phyloP scores from a whole-genome alignment of 64 coral and sea anemone genomes.

The Montipora capricornis region DNA sequence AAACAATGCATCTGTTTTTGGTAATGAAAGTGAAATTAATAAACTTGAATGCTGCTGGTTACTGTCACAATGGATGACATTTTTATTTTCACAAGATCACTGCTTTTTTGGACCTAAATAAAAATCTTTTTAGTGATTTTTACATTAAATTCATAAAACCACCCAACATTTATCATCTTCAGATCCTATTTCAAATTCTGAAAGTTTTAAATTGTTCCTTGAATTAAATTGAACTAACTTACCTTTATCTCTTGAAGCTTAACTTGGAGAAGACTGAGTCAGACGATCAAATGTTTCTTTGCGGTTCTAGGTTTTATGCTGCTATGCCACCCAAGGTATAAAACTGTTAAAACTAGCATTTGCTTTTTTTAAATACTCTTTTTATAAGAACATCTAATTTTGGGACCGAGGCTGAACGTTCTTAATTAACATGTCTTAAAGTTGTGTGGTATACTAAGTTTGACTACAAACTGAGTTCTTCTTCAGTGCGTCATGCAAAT shows the following conservation, averaged over 20 bases:
- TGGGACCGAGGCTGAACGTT: too few relatives aligned
- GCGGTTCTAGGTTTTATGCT: constrained; percentile 25
- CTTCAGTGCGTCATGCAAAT: too few relatives aligned
- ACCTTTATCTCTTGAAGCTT: constrained; percentile 41
- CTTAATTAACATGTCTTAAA: too few relatives aligned
- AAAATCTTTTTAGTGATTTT: too few relatives aligned
- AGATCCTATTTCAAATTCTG: neutral
- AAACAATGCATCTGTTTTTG: neutral
- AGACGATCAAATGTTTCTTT: constrained; percentile 48
- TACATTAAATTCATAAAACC: neutral
- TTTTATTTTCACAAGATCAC: too few relatives aligned
- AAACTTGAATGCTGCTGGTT: neutral
- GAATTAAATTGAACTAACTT: neutral
- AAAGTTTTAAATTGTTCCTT: neutral
- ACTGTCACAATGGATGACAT: neutral
- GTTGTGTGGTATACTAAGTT: too few relatives aligned
- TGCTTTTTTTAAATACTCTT: neutral
- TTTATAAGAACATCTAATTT: too few relatives aligned
- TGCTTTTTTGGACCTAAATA: too few relatives aligned
- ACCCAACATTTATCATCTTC: neutral
- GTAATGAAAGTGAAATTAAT: neutral
- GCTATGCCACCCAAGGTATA: constrained; percentile 32
- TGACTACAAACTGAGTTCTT: too few relatives aligned
- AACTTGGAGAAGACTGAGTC: neutral
- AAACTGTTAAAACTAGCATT: neutral